Evolutionary conservation across 2,888 invertebrate species (phyloP), one percentile per base, ranked within the genome.

Genomic region (Microctonus brassicae): DNA sequence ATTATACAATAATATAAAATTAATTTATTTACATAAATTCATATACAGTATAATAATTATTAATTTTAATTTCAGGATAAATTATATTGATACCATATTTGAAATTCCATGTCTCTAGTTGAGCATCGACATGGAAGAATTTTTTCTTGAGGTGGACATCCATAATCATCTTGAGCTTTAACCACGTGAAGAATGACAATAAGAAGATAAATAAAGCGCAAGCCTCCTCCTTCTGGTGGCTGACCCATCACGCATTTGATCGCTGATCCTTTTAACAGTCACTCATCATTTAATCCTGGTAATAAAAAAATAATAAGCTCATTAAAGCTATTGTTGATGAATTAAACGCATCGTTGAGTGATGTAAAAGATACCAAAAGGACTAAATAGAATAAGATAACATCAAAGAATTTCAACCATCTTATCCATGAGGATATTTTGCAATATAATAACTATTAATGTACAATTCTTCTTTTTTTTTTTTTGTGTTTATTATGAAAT

Each of bases 111-210:
- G 81, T 92, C 91, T 60, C 94, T 91, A 75, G 92, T 90, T 33
- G 95, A 92, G 87, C 96, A 96, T 79, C 95, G 91, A 85, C 96
- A 96, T 26, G 96, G 96, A 70, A 94, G 88, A 80, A 96, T 95
- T 60, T 90, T 90, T 81, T 94, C 94, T 73, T 94, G 92, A 29
- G 92, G 89, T 29, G 96, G 95, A 86, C 96, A 96, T 83, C 89
- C 85, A 76, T 87, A 86, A 69, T 72, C 67, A 22, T 68, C 57
- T 47, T 85, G 86, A 65, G 78, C 78, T 24, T 75, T 72, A 64
- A 72, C 74, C 67, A 74, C 13, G n/a, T 42, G 53, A 6, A 66
- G 9, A 62, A 67, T 64, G 20, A 78, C 29, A 17, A 78, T 61
- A 20, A 80, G 68, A 24, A 78, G 74, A 29, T 72, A 66, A 61